A percentile compares a stretch with the other conserved stretches of the same genome.
phyloP scores from a whole-genome alignment of 1,140 invertebrate genomes.

The Drosophila auraria region DNA sequence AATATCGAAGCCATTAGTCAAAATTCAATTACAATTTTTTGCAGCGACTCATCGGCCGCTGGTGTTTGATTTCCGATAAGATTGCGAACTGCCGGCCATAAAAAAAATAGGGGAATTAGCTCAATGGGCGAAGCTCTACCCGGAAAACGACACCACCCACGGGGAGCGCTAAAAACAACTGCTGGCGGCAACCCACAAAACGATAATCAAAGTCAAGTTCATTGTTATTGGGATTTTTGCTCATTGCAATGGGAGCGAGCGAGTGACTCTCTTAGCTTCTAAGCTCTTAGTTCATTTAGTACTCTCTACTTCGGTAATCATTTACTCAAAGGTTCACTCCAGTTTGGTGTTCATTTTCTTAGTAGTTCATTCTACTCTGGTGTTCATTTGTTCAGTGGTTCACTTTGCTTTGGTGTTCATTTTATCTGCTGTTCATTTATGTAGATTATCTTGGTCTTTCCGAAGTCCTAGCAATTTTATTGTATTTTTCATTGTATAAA shows the following conservation, averaged over 20 bases:
- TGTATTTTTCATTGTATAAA: no score
- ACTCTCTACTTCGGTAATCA: neutral
- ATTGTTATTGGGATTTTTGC: conserved; percentile 4
- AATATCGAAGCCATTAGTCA: conserved; percentile 6
- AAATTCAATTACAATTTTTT: conserved; percentile 16
- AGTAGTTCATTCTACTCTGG: no score
- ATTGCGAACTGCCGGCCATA: conserved; percentile 18
- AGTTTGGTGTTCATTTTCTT: no score
- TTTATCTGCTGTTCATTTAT: neutral
- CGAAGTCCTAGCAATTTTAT: neutral
- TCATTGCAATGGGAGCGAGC: no score
- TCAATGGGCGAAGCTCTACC: conserved; percentile 3
- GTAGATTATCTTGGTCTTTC: neutral
- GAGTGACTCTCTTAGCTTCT: neutral
- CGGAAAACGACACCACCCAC: conserved; percentile 14
- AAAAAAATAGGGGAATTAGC: conserved; percentile 12
- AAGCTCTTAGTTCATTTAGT: neutral
- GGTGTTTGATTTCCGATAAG: conserved; percentile 21
- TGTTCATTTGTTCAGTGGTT: neutral
- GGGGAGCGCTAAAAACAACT: conserved; percentile 4
- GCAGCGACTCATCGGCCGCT: conserved; percentile 8
- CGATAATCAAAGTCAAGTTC: conserved; percentile 16
- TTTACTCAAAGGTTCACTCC: neutral
- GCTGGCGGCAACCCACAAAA: neutral
- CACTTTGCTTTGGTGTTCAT: neutral